Base-by-base conservation (phyloP, 2,888 invertebrate species). In the Pterostichus niger region DNA sequence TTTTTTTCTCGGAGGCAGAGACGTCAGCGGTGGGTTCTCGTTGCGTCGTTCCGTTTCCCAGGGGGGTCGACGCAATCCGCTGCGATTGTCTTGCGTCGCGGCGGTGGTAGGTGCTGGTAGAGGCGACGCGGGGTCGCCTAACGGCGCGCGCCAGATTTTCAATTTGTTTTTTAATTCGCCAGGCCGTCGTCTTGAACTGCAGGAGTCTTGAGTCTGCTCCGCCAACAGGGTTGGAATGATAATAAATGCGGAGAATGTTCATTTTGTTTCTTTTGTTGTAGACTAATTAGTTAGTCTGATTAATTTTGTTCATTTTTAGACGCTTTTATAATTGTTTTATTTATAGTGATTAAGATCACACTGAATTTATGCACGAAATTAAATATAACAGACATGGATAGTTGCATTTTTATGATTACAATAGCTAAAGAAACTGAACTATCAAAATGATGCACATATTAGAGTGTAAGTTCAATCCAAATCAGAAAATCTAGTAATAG, bases 141-240 rank as follows among this genome's bases (percentile, higher is more conserved):
- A 82, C 82, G 75, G 59, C 75, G 81, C 73, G 81, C 81, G 75
- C 82, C 75, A 82, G 82, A 75, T 82, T 82, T 82, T 82, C 82
- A 82, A 82, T 82, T 82, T 82, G 82, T 82, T 82, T 82, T 82
- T 82, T 82, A 75, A 82, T 82, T 75, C 59, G 54, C 46, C 17
- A 46, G 59, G 82, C 49, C 82, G 59, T 49, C 80, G 40, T n/a
- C 54, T 44, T 44, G 73, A 81, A 40, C 81, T 81, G 81, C 73
- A 68, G 71, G 81, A 73, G 81, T 52, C 73, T 73, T 17, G 44
- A 71, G 15, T 24, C 24, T 24, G 24, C 24, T 24, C 3, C 24
- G 24, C 40, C 9, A 10, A 6, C 68, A 71, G 68, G 68, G 11
- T 44, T 11, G 68, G 68, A 71, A 10, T 71, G 44, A 71, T 17